Base-by-base conservation (phyloP, 1,140 invertebrate species). In the Sycophila sp. region DNA sequence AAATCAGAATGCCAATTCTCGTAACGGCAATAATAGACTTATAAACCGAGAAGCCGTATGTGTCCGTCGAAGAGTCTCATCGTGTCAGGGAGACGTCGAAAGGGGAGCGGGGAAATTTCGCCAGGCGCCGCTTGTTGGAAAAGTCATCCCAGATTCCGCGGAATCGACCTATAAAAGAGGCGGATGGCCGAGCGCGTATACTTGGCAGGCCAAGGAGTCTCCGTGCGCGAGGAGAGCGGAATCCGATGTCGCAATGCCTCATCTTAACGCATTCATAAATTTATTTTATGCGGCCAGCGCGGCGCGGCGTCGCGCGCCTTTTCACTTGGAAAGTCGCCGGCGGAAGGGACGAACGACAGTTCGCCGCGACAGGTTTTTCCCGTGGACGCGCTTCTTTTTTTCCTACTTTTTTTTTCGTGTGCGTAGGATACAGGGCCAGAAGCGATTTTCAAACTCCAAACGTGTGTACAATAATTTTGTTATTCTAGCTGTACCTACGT, bases 251-350 rank as follows among this genome's bases (percentile, higher is more conserved):
- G 58, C 49, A 63, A 63, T 69, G 47, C 36, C 60, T 65, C 69
- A 40, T 71, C 34, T 59, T 71, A 65, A 71, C 53, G 55, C 40
- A 45, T 32, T 71, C 62, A 59, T 71, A 71, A 65, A 71, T 71
- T 64, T 58, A 22, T 62, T 67, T 67, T 67, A 67, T 67, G 40
- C 53, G 34, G 13, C 15, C 45, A 42, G 55, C 34, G 30, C 55
- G n/a, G 17, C 4, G 32, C 49, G n/a, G 24, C 26, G 4, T 30
- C 13, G 15, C 17, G 26, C 34, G 26, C 3, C 11, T 36, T n/a
- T 47, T 40, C 42, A 17, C 24, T 4, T 45, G 17, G 13, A 62
- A 32, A 62, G 38, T 45, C 22, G 6, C 10, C 26, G n/a, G n/a
- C n/a, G 26, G 13, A 15, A 51, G 4, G 47, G 24, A 8, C 13